Percentiles rank a stretch among this genome's conserved stretches.
These are phyloP conservation scores for Brachionus asplanchnoidis DNA, from an alignment of 1,140 invertebrate genomes.

Conservation along the genomic window DNA sequence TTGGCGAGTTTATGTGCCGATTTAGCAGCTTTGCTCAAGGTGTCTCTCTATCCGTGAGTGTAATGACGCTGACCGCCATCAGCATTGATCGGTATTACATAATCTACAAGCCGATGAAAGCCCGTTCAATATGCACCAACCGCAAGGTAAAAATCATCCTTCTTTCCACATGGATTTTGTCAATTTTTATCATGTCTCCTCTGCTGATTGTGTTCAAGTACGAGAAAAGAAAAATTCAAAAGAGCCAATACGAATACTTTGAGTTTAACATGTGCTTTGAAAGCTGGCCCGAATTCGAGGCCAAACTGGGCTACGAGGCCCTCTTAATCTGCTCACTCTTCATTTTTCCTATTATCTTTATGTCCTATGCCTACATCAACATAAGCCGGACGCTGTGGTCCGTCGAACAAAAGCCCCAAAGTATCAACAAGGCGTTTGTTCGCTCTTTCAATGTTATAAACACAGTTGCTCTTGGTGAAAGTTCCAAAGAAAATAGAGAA, in stretches of 20 bases:
- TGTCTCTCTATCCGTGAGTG: constrained; percentile 12
- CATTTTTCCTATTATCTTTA: constrained; percentile 32
- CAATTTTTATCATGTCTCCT: constrained; percentile 18
- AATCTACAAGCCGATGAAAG: constrained; percentile 38
- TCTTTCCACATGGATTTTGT: background rate
- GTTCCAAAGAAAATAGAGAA: background rate
- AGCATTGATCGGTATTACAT: constrained; percentile 29
- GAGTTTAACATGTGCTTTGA: constrained; percentile 28
- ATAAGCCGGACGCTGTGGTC: constrained; percentile 32
- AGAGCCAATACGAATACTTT: background rate
- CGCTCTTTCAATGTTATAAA: background rate
- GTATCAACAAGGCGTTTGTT: background rate
- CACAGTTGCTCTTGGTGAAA: background rate
- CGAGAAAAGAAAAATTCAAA: constrained; percentile 5
- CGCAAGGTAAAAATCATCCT: background rate
- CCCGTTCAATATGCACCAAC: constrained; percentile 17
- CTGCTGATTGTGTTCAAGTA: constrained; percentile 13
- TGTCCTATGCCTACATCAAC: constrained; percentile 16
- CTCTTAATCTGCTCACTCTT: constrained; percentile 10
- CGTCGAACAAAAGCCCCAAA: background rate
- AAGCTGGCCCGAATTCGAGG: constrained; percentile 23
- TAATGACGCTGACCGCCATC: constrained; percentile 2
- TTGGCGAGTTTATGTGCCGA: constrained; percentile 41
- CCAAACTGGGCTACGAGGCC: constrained; percentile 7
- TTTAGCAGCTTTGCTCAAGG: constrained; percentile 40